phyloP scores from a whole-genome alignment of 2,888 invertebrate genomes.

The Acanthosepion lycidas region DNA sequence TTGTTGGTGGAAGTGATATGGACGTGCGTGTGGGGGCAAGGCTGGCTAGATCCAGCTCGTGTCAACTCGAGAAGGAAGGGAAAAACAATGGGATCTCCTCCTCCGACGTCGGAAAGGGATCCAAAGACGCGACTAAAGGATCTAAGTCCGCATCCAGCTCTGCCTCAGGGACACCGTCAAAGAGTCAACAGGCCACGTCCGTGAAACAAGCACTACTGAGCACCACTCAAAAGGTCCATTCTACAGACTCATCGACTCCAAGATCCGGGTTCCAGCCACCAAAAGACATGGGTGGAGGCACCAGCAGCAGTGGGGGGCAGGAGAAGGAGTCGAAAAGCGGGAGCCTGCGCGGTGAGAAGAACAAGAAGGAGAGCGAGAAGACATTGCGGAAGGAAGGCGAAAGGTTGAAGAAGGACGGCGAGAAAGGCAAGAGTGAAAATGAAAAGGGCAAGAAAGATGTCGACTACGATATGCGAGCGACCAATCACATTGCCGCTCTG shows the following conservation, averaged over 20 bases:
- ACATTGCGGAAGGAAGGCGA: background rate
- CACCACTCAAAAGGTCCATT: conserved; percentile 41
- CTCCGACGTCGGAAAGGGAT: conserved; percentile 10
- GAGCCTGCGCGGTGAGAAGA: background rate
- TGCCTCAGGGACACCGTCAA: conserved; percentile 41
- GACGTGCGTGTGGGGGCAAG: conserved; percentile 43
- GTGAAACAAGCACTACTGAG: conserved; percentile 45
- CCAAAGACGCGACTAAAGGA: background rate
- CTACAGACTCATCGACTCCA: background rate
- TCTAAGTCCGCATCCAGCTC: conserved; percentile 42
- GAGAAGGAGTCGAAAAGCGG: conserved; percentile 35
- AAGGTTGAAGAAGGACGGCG: background rate
- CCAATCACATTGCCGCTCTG: conserved; percentile 38
- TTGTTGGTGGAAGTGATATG: conserved; percentile 44
- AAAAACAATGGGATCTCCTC: background rate
- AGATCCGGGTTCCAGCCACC: conserved; percentile 42
- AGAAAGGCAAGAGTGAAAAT: background rate
- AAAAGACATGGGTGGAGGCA: background rate
- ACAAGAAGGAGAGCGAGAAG: conserved; percentile 37
- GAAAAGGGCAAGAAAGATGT: conserved; percentile 34
- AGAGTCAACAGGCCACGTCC: conserved; percentile 39
- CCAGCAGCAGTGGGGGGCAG: background rate
- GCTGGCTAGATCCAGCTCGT: conserved; percentile 45
- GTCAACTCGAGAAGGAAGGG: conserved; percentile 35
- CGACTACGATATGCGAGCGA: conserved; percentile 37